Base-by-base conservation (phyloP, 1,140 invertebrate genomes). In the Chrysomallon squamiferum region DNA sequence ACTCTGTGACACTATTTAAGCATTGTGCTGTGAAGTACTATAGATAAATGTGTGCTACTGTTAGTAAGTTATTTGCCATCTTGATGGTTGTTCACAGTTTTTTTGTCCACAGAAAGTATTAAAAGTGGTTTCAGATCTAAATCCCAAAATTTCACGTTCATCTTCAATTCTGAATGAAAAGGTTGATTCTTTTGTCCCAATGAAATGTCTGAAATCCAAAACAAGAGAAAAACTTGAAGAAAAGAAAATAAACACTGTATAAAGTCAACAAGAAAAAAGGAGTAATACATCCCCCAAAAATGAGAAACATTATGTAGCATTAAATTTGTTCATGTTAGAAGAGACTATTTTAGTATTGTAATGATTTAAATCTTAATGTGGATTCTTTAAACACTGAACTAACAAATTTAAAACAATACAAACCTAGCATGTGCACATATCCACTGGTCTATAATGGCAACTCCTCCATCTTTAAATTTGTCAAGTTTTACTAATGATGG, bases 81-180 rank as follows among this genome's bases (percentile, higher is more conserved):
- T 71, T 30, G 73, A 62, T 18, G 77, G 75, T 45, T 75, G 68
- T 52, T 79, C 77, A 68, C 77, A 77, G 13, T 61, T 57, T 29
- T 78, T 63, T 35, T 71, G 59, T n/a, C 78, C 75, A 73, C 96
- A 98, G 18, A 98, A 88, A 64, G 90, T 87, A 85, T 98, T 97
- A 84, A 97, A 98, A 25, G 96, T 98, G 18, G 90, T 91, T 41
- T 90, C 80, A 65, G 89, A 86, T 38, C 89, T 86, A 84, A 96
- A 96, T 6, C 95, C 94, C 22, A 98, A 81, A 68, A 98, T 96
- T 87, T 98, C 96, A 50, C 97, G 88, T 82, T 98, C 96, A 84
- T 99, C 97, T 88, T 97, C 95, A 69, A 98, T 98, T 59, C 96
- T 88, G 82, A 93, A 97, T 15, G 95, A 93, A 86, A 97, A 99